Percentiles rank a stretch among this genome's conserved stretches.
Evolutionary conservation across 2,797 vertebrate species (phyloP).

Genomic region (Hemibagrus guttatus): DNA sequence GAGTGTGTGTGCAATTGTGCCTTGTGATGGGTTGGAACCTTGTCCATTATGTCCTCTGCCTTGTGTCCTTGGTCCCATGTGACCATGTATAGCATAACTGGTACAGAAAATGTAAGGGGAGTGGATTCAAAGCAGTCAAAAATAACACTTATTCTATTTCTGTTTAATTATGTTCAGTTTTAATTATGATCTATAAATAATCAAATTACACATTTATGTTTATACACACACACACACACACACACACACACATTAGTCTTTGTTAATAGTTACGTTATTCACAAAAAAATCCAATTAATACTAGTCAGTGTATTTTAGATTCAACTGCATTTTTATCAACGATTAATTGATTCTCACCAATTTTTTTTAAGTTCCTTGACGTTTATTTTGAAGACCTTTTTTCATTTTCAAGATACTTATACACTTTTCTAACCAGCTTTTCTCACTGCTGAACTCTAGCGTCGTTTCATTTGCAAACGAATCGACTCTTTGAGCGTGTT

Average conservation of each 20-base stretch:
- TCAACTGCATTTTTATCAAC: background rate
- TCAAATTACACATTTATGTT: background rate
- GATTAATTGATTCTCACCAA: background rate
- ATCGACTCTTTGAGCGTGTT: background rate
- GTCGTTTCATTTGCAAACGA: background rate
- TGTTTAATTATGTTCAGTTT: background rate
- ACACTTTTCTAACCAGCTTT: background rate
- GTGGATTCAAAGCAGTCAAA: background rate
- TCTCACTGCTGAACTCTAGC: background rate
- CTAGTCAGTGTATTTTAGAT: background rate
- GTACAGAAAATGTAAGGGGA: too few relatives aligned
- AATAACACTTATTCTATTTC: background rate
- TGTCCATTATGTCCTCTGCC: too few relatives aligned
- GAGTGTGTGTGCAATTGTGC: too few relatives aligned
- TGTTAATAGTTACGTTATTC: too few relatives aligned
- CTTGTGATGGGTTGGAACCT: too few relatives aligned
- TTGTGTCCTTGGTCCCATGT: too few relatives aligned
- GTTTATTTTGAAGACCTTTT: background rate
- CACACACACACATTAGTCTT: too few relatives aligned
- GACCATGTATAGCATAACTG: too few relatives aligned
- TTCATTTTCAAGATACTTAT: background rate
- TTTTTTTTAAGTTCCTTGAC: background rate
- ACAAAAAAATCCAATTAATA: too few relatives aligned
- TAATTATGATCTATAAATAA: background rate
- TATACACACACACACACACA: too few relatives aligned